Percentiles rank a stretch among this genome's conserved stretches.
phyloP scores from a whole-genome alignment of 2,888 invertebrate species.

The Melieria omissa region DNA sequence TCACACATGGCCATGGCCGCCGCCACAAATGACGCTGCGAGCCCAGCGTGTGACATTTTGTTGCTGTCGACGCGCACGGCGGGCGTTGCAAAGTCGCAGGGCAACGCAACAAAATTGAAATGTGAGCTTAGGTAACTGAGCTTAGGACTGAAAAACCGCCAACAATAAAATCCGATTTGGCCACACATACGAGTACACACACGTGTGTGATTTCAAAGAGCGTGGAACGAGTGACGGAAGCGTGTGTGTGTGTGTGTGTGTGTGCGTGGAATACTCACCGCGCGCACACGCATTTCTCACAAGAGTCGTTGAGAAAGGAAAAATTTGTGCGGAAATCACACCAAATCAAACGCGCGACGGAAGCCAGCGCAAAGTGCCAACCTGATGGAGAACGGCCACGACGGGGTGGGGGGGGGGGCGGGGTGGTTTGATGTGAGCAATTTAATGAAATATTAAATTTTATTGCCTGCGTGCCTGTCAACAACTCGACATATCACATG shows the following conservation, averaged over 20 bases:
- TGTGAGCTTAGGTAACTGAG: background rate
- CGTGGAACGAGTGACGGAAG: background rate
- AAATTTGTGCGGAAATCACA: too few relatives aligned
- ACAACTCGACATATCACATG: slow-evolving; percentile 50
- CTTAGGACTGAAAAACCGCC: background rate
- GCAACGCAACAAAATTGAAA: background rate
- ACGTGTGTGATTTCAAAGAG: background rate
- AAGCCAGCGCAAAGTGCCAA: slow-evolving; percentile 19
- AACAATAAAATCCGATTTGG: background rate
- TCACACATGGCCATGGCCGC: background rate
- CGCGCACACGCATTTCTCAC: too few relatives aligned
- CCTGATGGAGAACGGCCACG: background rate
- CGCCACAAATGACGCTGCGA: background rate
- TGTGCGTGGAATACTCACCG: background rate
- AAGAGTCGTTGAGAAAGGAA: too few relatives aligned
- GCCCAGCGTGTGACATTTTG: background rate
- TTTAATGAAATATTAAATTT: slow-evolving; percentile 64
- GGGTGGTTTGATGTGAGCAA: slow-evolving; percentile 45
- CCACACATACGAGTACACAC: slow-evolving; percentile 37
- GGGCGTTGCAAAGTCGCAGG: too few relatives aligned
- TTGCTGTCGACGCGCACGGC: too few relatives aligned
- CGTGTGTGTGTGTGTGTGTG: background rate
- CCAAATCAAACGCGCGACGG: slow-evolving; percentile 1
- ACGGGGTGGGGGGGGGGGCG: background rate
- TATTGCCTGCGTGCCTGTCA: slow-evolving; percentile 64